These are phyloP conservation scores for Prunella himalayana DNA, from an alignment of 2,113 vertebrate genomes.

Conservation along the genomic window DNA sequence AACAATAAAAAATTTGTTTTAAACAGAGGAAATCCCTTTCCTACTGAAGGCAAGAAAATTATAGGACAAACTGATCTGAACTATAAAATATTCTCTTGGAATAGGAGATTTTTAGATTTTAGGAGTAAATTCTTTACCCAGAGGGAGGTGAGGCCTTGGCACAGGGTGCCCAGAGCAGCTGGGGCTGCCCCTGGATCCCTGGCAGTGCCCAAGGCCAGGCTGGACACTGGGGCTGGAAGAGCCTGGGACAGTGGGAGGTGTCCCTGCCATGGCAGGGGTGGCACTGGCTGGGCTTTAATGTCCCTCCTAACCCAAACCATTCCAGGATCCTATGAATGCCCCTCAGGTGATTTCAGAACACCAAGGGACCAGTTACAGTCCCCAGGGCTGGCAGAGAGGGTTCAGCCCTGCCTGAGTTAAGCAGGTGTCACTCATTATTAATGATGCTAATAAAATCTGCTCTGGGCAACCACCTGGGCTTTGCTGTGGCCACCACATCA, in stretches of 20 bases:
- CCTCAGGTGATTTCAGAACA: background rate
- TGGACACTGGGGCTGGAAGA: background rate
- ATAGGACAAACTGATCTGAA: background rate
- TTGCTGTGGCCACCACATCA: background rate
- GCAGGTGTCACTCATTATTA: fast-evolving
- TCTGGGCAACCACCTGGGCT: background rate
- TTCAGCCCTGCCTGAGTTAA: background rate
- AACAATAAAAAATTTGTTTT: background rate
- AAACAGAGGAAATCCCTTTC: background rate
- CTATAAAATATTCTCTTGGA: background rate
- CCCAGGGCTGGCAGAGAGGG: background rate
- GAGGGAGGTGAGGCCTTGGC: background rate
- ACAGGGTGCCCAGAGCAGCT: background rate
- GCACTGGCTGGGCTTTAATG: fast-evolving
- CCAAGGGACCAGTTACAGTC: background rate
- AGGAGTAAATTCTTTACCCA: background rate
- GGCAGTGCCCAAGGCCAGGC: background rate
- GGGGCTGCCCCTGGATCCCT: background rate
- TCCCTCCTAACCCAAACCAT: background rate
- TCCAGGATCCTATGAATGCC: background rate
- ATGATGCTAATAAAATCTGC: background rate
- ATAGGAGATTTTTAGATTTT: background rate
- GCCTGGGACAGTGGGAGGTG: background rate
- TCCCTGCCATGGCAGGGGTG: background rate
- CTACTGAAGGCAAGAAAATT: background rate